Evolutionary conservation across 1,140 invertebrate species (phyloP).

Genomic region (Phocides pigmalion): DNA sequence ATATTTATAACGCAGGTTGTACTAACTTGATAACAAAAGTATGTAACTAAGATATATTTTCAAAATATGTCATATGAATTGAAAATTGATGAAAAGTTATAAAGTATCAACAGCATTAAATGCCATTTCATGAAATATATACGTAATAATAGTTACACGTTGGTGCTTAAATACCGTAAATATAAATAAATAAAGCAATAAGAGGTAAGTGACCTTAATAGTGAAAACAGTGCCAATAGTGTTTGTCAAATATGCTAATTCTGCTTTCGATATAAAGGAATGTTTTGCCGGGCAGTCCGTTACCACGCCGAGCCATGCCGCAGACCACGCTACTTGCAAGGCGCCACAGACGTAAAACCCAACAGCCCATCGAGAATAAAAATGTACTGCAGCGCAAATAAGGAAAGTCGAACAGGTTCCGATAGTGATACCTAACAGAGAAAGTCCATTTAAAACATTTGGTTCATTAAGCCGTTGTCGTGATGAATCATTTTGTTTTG

Average conservation of each 20-base stretch:
- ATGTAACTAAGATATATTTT: no score
- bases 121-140: no score
- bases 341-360: conserved; percentile 89
- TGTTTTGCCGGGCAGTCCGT: conserved; percentile 89
- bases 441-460: conserved; percentile 28
- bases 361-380: conserved; percentile 87
- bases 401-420: conserved; percentile 88
- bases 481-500: conserved; percentile 11
- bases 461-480: background rate
- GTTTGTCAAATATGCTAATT: conserved; percentile 88
- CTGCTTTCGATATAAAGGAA: conserved; percentile 88
- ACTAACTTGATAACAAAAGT: no score
- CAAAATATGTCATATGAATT: no score
- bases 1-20: no score
- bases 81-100: no score
- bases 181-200: conserved; percentile 3
- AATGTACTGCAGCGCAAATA: conserved; percentile 85
- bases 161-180: no score
- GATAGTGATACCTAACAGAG: conserved; percentile 86
- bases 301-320: conserved; percentile 86
- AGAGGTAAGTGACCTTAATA: conserved; percentile 63
- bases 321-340: conserved; percentile 86
- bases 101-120: no score
- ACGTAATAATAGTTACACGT: no score
- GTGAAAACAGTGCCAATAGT: conserved; percentile 83